These are phyloP conservation scores for Pelobates cultripes DNA, from an alignment of 2,797 vertebrate genomes.

Conservation along the genomic window DNA sequence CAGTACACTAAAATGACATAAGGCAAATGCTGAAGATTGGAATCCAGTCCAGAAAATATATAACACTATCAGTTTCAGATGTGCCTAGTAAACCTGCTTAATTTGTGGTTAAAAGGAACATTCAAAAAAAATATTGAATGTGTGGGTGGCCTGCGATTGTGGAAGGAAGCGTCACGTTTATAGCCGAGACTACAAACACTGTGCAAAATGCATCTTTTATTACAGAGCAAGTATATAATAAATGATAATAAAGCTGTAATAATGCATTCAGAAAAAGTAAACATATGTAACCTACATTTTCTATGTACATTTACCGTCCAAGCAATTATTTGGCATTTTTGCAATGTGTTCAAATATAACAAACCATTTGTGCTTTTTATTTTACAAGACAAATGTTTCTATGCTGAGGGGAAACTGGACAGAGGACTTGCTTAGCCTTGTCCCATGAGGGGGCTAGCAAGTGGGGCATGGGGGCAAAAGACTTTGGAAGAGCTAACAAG, in stretches of 20 bases:
- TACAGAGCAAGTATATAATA: not conserved
- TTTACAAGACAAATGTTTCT: too few relatives aligned
- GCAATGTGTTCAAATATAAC: too few relatives aligned
- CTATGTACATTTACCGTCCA: not conserved
- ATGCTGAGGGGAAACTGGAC: too few relatives aligned
- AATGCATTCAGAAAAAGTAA: not conserved
- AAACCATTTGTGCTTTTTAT: too few relatives aligned
- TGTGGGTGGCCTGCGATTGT: conserved; percentile 38
- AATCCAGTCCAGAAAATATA: not conserved
- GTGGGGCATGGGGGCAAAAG: too few relatives aligned
- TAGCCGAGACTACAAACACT: conserved; percentile 40
- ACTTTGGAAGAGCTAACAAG: too few relatives aligned
- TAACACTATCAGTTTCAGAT: conserved; percentile 22
- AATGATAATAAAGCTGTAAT: not conserved
- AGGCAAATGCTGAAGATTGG: conserved; percentile 11
- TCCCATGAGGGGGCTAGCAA: too few relatives aligned
- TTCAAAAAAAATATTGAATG: conserved; percentile 28
- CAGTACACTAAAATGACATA: conserved; percentile 17
- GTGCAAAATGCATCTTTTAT: conserved; percentile 42
- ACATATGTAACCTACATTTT: not conserved
- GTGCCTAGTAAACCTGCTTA: conserved; percentile 16
- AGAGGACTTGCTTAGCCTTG: too few relatives aligned
- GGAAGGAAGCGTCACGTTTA: conserved; percentile 50
- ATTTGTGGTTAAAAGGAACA: conserved; percentile 31
- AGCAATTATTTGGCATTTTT: too few relatives aligned